Conservation (phyloP, 2,888 invertebrate genomes). For the Drosophila anceps region DNA sequence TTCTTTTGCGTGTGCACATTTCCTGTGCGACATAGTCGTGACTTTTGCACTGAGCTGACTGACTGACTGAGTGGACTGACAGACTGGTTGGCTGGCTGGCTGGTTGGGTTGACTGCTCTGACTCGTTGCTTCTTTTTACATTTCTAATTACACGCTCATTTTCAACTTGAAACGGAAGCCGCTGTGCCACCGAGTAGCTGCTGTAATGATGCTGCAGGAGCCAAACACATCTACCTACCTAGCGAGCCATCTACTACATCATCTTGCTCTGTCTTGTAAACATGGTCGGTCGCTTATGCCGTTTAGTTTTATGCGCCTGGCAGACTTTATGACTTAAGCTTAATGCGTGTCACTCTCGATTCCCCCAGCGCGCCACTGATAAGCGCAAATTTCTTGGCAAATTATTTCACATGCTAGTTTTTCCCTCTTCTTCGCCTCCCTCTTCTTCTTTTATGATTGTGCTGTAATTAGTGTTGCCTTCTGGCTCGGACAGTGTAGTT, state of each 20-base stretch:
- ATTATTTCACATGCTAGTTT: constrained; percentile 53
- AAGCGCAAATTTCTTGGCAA: constrained; percentile 48
- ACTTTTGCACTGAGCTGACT: constrained; percentile 57
- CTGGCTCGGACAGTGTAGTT: constrained; percentile 27
- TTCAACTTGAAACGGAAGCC: constrained; percentile 65
- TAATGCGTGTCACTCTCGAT: constrained; percentile 43
- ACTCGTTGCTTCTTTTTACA: constrained; percentile 54
- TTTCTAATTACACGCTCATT: constrained; percentile 76
- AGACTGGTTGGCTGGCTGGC: constrained; percentile 4
- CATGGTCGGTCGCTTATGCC: constrained; percentile 48
- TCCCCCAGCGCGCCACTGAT: constrained; percentile 27
- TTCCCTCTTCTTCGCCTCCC: neutral
- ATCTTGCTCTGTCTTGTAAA: constrained; percentile 46
- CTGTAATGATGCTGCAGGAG: constrained; percentile 38
- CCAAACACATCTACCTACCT: neutral
- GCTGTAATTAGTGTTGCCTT: constrained; percentile 39
- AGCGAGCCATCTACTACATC: constrained; percentile 11
- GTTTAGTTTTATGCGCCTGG: constrained; percentile 47
- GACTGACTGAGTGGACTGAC: constrained; percentile 29
- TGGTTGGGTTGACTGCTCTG: constrained; percentile 17
- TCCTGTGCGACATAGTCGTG: constrained; percentile 62
- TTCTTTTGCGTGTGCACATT: constrained; percentile 72
- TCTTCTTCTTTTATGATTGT: constrained; percentile 45
- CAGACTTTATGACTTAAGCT: constrained; percentile 54
- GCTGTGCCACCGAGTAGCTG: constrained; percentile 31